Percentiles rank a stretch among this genome's conserved stretches.
Conservation (phyloP, 2,888 invertebrate genomes). For the Ichneumoninae sp. region DNA sequence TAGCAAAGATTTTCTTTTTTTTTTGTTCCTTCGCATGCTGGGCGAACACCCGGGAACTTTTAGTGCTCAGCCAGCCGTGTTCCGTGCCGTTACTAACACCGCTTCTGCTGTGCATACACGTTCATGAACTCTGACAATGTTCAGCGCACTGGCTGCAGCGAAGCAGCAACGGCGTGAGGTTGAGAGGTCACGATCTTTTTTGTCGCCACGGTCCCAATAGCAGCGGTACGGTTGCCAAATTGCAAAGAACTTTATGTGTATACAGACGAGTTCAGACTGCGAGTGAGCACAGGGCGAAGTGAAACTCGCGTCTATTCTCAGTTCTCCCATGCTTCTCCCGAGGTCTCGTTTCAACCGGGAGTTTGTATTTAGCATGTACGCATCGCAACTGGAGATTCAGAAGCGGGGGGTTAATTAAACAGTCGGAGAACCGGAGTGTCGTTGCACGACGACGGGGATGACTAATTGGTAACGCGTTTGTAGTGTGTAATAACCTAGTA, state of each 20-base stretch:
- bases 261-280: constrained; percentile 8
- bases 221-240: constrained; percentile 52
- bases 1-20: constrained; percentile 13
- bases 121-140: constrained; percentile 3
- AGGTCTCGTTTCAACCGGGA: constrained; percentile 45
- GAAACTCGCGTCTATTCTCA: constrained; percentile 47
- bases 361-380: constrained; percentile 49
- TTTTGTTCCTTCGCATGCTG: constrained; percentile 8
- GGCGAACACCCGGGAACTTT: constrained; percentile 40
- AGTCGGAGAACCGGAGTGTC: constrained; percentile 16
- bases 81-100: constrained; percentile 29
- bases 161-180: constrained; percentile 14
- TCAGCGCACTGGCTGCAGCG: constrained; percentile 18
- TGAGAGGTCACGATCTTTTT: constrained; percentile 45
- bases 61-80: constrained; percentile 37
- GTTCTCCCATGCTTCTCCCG: constrained; percentile 30
- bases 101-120: constrained; percentile 10
- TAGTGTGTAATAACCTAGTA: neutral
- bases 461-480: constrained; percentile 48
- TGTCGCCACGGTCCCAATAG: constrained; percentile 20
- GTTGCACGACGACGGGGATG: constrained; percentile 22
- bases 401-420: constrained; percentile 24
- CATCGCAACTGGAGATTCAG: neutral
- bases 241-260: constrained; percentile 59
- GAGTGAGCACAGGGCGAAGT: constrained; percentile 14